Evolutionary conservation across 2,113 vertebrate species (phyloP), one percentile per base, ranked within the genome.

Genomic region (Leucosticte australis): DNA sequence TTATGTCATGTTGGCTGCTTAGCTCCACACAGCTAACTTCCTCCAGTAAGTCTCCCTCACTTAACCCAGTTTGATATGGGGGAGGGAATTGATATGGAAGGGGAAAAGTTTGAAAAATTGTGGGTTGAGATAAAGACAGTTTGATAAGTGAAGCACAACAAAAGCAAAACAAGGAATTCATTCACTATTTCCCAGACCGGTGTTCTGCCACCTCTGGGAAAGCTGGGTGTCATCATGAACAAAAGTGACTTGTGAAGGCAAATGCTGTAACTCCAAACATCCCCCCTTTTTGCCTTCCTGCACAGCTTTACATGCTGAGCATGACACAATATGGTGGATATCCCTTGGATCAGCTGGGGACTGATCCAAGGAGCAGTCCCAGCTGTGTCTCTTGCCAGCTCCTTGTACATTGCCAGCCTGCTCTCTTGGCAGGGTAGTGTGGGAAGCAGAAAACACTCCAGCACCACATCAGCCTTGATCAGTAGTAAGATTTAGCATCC

Each of bases 201-300:
- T 62, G 30, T n/a, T 73, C 42, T 73, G 33, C 37, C 26, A 56
- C 33, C 41, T 18, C 27, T 33, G 35, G 26, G 33, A 83, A 33
- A 59, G 35, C 50, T 7, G 5, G 20, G 3, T 55, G 81, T 41
- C 41, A 14, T 35, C 22, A 12, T 3, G 1, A 1, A 1, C 35
- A 64, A 5, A 2, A 4, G 28, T 41, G 21, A 60, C 24, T 69
- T 90, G 27, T 52, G 59, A 53, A 67, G 18, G 23, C 23, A 77
- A 76, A 31, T 4, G 2, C 11, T 19, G 11, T 49, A 13, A 39
- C 10, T 42, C 19, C 2, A 3, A 64, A 49, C 0, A 4, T 41
- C 13, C 15, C 7, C 10, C 9, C 9, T 30, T 60, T 53, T 26
- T 0, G 3, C 8, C 30, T 41, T 7, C 39, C 28, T 19, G 15